Evolutionary conservation across 1,140 invertebrate genomes (phyloP).

Genomic region (Meloidogyne floridensis): DNA sequence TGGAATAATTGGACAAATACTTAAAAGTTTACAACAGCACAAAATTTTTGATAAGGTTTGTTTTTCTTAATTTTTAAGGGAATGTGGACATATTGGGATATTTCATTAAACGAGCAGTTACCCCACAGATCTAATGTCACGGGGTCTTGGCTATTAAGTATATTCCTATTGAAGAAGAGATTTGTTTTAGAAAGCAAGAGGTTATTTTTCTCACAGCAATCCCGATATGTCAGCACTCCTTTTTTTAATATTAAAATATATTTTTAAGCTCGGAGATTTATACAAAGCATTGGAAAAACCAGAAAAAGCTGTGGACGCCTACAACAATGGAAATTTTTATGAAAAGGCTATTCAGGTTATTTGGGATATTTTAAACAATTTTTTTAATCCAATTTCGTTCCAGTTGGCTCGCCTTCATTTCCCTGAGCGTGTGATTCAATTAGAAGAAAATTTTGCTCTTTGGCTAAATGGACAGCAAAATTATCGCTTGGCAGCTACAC

Average conservation of each 20-base stretch:
- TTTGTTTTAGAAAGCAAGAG: no score
- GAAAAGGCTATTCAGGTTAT: constrained; percentile 68
- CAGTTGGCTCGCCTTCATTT: constrained; percentile 78
- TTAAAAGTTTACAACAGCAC: constrained; percentile 26
- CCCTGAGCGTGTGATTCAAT: constrained; percentile 80
- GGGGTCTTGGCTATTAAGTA: no score
- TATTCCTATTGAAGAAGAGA: no score
- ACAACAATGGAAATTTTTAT: constrained; percentile 68
- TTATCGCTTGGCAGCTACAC: constrained; percentile 78
- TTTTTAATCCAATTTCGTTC: constrained; percentile 57
- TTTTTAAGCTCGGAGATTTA: constrained; percentile 78
- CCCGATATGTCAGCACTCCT: no score
- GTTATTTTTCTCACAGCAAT: no score
- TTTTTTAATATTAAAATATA: neutral
- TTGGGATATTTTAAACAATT: neutral
- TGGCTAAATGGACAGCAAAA: constrained; percentile 81
- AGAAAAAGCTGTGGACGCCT: constrained; percentile 83
- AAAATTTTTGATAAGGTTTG: constrained; percentile 37
- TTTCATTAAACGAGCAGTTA: no score
- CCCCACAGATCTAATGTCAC: no score
- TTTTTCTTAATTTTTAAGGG: no score
- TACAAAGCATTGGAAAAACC: constrained; percentile 79
- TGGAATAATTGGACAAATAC: constrained; percentile 77
- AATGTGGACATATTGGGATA: no score
- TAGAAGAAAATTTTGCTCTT: constrained; percentile 93